A percentile compares a stretch with the other conserved stretches of the same genome.
These are phyloP conservation scores for Cephalopterus ornatus DNA, from an alignment of 2,113 vertebrate species.

Conservation along the genomic window DNA sequence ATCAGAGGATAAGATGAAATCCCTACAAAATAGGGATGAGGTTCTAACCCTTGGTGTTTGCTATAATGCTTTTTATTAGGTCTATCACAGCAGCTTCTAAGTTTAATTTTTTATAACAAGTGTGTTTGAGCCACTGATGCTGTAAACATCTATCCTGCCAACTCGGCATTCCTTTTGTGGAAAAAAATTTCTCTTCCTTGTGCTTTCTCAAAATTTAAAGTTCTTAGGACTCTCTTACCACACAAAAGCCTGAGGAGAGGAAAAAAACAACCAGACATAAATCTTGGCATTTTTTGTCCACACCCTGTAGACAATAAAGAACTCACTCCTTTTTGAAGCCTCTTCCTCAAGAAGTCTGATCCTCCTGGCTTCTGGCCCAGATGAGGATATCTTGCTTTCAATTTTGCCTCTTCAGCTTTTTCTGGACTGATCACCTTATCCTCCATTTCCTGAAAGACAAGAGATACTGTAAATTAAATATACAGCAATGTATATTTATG, in stretches of 20 bases:
- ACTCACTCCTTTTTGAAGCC: slow-evolving; percentile 96
- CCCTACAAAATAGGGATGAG: neutral
- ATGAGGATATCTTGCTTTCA: slow-evolving; percentile 94
- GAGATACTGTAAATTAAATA: neutral
- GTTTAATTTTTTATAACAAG: neutral
- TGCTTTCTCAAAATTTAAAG: neutral
- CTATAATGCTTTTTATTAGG: neutral
- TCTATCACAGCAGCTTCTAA: neutral
- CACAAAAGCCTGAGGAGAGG: accelerated
- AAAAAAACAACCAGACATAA: neutral
- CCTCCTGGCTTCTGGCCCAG: slow-evolving; percentile 94
- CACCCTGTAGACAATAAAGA: neutral
- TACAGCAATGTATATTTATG: neutral
- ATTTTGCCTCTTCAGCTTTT: slow-evolving; percentile 94
- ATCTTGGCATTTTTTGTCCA: neutral
- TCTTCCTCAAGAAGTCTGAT: slow-evolving; percentile 94
- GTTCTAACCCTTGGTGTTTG: neutral
- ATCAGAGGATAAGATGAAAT: neutral
- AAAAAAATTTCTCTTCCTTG: neutral
- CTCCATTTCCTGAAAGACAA: slow-evolving; percentile 84
- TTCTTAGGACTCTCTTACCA: neutral
- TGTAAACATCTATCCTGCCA: neutral
- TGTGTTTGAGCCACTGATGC: neutral
- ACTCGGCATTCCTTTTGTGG: neutral
- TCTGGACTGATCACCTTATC: slow-evolving; percentile 92